These are phyloP conservation scores for Trochalopteron elliotii DNA, from an alignment of 2,113 vertebrate genomes.

Conservation along the genomic window DNA sequence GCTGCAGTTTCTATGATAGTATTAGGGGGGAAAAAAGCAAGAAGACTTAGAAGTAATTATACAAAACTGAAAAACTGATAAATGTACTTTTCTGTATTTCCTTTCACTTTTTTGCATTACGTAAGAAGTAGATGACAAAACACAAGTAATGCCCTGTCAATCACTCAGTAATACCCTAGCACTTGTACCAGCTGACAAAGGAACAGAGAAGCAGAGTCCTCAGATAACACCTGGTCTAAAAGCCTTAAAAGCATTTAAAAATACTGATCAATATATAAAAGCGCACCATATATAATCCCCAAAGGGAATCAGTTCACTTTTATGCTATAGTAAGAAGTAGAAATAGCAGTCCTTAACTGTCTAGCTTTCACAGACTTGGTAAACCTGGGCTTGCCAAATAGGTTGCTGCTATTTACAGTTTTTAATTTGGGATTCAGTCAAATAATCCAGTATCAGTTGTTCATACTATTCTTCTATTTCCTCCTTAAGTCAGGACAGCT, in stretches of 20 bases:
- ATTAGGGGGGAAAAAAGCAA: fast-evolving
- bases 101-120: not conserved
- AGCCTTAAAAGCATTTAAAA: constrained; percentile 22
- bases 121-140: not conserved
- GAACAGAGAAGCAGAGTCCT: not conserved
- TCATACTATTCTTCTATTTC: not conserved
- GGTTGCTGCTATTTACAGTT: not conserved
- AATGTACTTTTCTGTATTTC: not conserved
- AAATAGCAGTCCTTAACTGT: not conserved
- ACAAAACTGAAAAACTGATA: not conserved
- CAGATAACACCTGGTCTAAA: not conserved
- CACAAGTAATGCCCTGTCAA: not conserved
- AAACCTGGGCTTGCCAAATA: not conserved
- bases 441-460: not conserved
- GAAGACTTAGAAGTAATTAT: not conserved
- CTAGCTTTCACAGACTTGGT: not conserved
- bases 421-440: not conserved
- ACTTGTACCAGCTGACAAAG: not conserved
- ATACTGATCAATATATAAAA: constrained; percentile 1
- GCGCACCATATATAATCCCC: not conserved
- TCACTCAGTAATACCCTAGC: not conserved
- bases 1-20: not conserved
- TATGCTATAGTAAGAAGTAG: not conserved
- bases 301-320: not conserved
- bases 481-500: not conserved